A percentile compares a stretch with the other conserved stretches of the same genome.
Evolutionary conservation across 2,113 vertebrate species (phyloP).

Genomic region (Corythaixoides concolor): DNA sequence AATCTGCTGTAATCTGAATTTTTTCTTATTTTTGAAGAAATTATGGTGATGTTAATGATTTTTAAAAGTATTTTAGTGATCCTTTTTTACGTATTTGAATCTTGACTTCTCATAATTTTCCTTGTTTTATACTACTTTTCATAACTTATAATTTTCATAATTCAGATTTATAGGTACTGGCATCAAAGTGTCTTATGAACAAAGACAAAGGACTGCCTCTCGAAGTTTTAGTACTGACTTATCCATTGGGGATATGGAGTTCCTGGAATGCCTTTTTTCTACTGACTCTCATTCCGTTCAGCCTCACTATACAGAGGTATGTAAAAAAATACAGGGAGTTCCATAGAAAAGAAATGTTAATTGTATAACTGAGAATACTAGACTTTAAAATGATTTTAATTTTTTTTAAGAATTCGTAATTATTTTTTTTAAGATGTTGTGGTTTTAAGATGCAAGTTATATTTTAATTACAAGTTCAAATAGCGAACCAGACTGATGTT

Average conservation of each 20-base stretch:
- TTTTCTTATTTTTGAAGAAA: neutral
- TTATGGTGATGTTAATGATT: neutral
- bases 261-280: conserved; percentile 93
- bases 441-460: neutral
- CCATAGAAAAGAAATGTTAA: neutral
- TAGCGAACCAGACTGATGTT: neutral
- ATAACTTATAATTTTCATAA: neutral
- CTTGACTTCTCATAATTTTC: neutral
- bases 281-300: conserved; percentile 78
- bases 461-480: neutral
- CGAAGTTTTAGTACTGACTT: conserved; percentile 87
- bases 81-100: neutral
- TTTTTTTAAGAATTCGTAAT: neutral
- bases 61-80: neutral
- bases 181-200: conserved; percentile 89
- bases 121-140: neutral
- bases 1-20: neutral
- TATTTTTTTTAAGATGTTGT: neutral
- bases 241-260: conserved; percentile 86
- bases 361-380: neutral
- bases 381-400: neutral
- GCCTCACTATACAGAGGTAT: conserved; percentile 93
- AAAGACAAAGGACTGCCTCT: conserved; percentile 85
- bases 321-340: neutral
- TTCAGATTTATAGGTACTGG: conserved; percentile 88